These are phyloP conservation scores for Hoplodrina ambigua DNA, from an alignment of 2,888 invertebrate species.

Conservation along the genomic window DNA sequence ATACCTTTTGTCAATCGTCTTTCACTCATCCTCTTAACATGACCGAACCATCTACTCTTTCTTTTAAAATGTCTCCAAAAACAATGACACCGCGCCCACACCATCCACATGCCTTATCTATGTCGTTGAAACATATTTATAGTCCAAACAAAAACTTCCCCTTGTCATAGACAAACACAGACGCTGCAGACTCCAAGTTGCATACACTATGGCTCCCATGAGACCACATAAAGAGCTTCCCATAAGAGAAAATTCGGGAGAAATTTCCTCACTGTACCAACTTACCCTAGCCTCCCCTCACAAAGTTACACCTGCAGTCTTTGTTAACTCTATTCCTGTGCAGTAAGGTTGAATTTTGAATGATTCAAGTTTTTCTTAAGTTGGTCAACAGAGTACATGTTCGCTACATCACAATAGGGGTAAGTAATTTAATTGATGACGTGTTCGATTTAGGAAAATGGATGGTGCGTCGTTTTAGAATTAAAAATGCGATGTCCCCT, in stretches of 20 bases:
- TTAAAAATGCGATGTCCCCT: slow-evolving; percentile 68
- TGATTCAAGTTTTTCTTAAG: background rate
- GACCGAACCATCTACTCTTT: too few species aligned
- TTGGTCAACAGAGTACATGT: slow-evolving; percentile 47
- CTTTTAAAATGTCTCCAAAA: background rate
- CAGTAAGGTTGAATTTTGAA: slow-evolving; percentile 8
- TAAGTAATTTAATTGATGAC: slow-evolving; percentile 90
- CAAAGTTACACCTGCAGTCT: slow-evolving; percentile 29
- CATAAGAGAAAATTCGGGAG: slow-evolving; percentile 77
- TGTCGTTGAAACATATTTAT: slow-evolving; percentile 41
- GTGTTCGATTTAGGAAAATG: slow-evolving; percentile 87
- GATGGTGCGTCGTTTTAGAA: slow-evolving; percentile 74
- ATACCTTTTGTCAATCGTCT: too few species aligned
- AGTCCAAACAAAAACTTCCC: slow-evolving; percentile 65
- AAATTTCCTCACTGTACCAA: slow-evolving; percentile 74
- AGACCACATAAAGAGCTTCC: slow-evolving; percentile 72
- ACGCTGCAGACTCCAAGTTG: slow-evolving; percentile 79
- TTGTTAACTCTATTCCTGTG: background rate
- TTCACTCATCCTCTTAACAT: too few species aligned
- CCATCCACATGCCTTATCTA: slow-evolving; percentile 26
- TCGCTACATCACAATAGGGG: slow-evolving; percentile 79
- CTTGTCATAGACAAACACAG: slow-evolving; percentile 74
- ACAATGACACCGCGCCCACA: background rate
- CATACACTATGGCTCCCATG: slow-evolving; percentile 78
- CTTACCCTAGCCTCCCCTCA: slow-evolving; percentile 67